Evolutionary conservation across 2,888 invertebrate genomes (phyloP), one percentile per base, ranked within the genome.

Genomic region (Rotaria socialis): DNA sequence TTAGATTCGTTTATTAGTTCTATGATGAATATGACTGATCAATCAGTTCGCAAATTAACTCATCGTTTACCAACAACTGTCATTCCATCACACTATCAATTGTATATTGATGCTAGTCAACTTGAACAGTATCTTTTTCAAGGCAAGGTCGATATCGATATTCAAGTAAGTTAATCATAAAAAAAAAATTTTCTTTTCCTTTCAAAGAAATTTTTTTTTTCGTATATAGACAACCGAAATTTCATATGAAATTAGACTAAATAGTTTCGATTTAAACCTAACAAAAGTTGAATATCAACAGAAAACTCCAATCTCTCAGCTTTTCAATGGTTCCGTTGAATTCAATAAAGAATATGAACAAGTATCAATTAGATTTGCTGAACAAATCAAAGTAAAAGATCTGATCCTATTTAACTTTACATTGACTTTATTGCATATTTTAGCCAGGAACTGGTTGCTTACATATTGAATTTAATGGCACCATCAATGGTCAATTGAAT

Each of bases 401-500:
- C 4, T n/a, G n/a, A 27, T 22, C 19, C 2, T 50, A 84, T n/a
- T 50, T 50, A 50, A 5, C 8, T 50, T 50, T 14, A 50, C 50
- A 50, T 84, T 84, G 14, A 27, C 2, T 55, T 84, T 84, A 0
- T n/a, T 16, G 27, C 27, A 35, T 35, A 35, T 52, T 84, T 41
- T 84, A 84, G 58, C 24, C 84, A 7, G 86, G 86, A 41, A 52
- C 24, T 41, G 67, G 84, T 35, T 16, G 67, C 52, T n/a, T 86
- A n/a, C 67, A 47, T n/a, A 86, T 86, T 52, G 52, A 84, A 50
- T 86, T 84, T 41, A 67, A 67, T 55, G 86, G 86, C 10, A 84
- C 52, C 2, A 41, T 86, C 60, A 60, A 86, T 43, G 84, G 84
- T 67, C 41, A 86, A 41, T 22, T 86, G 0, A 35, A 41, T 74